Conservation (phyloP, 2,888 invertebrate genomes). For the Gnatocerus cornutus region DNA sequence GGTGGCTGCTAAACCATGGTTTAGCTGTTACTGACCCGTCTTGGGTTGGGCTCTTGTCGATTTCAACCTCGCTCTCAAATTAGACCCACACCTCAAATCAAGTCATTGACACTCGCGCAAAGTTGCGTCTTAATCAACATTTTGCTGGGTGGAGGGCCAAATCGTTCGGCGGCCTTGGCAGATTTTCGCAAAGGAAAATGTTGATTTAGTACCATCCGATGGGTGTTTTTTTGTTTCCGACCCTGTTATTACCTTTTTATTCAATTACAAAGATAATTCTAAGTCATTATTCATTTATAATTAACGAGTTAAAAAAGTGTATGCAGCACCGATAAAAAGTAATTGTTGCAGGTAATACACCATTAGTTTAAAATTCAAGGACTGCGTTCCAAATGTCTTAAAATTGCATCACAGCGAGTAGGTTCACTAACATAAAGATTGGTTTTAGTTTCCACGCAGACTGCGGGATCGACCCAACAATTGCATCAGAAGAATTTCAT, state of each 20-base stretch:
- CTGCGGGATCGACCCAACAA: conserved; percentile 10
- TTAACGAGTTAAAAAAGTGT: neutral
- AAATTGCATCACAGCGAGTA: conserved; percentile 19
- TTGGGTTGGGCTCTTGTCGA: conserved; percentile 47
- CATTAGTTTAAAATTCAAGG: conserved; percentile 35
- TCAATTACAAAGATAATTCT: too few species aligned
- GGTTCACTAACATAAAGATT: conserved; percentile 30
- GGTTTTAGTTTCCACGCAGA: conserved; percentile 17
- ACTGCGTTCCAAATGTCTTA: conserved; percentile 16
- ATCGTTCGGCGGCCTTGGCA: conserved; percentile 33
- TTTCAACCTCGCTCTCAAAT: conserved; percentile 55
- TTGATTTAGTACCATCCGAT: too few species aligned
- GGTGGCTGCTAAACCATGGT: conserved; percentile 8
- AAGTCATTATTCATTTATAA: neutral
- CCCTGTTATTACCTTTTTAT: too few species aligned
- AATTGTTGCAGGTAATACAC: conserved; percentile 39
- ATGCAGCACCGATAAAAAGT: conserved; percentile 18
- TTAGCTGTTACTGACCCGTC: conserved; percentile 36
- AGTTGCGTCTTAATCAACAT: conserved; percentile 43
- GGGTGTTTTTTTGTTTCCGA: too few species aligned
- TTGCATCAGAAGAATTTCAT: conserved; percentile 33
- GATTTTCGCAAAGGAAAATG: conserved; percentile 8
- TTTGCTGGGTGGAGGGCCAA: conserved; percentile 30
- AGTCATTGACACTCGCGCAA: conserved; percentile 53
- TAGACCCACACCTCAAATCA: conserved; percentile 52